A percentile compares a stretch with the other conserved stretches of the same genome.
These are phyloP conservation scores for Eremobia ochroleuca DNA, from an alignment of 2,888 invertebrate genomes.

Conservation along the genomic window DNA sequence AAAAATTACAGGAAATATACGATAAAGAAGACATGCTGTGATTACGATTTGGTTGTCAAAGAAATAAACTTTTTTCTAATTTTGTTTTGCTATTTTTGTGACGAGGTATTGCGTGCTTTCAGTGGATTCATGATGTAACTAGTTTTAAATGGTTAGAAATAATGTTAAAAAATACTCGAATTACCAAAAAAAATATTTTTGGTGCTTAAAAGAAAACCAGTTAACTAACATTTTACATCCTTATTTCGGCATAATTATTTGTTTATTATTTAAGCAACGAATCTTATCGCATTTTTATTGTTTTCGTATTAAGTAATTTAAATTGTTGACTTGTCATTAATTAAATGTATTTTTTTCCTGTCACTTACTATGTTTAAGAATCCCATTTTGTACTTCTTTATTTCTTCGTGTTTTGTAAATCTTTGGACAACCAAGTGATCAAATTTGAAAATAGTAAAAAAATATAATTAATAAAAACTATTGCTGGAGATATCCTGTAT, in stretches of 20 bases:
- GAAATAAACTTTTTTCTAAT: constrained; percentile 14
- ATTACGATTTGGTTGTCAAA: constrained; percentile 68
- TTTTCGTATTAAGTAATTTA: constrained; percentile 46
- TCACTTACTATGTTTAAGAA: not conserved
- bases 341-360: constrained; percentile 29
- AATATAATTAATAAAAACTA: constrained; percentile 33
- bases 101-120: constrained; percentile 18
- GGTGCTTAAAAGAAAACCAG: constrained; percentile 33
- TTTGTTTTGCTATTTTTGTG: constrained; percentile 37
- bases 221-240: constrained; percentile 22
- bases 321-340: constrained; percentile 54
- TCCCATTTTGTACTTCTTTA: not conserved
- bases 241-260: constrained; percentile 22
- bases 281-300: constrained; percentile 36
- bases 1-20: constrained; percentile 86
- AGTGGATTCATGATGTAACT: constrained; percentile 24
- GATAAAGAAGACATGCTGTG: constrained; percentile 87
- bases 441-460: constrained; percentile 18
- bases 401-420: constrained; percentile 10
- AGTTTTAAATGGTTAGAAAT: constrained; percentile 26
- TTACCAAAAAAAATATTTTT: constrained; percentile 41
- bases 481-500: constrained; percentile 49
- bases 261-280: constrained; percentile 38
- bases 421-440: constrained; percentile 53
- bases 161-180: constrained; percentile 17